These are phyloP conservation scores for Sebastes vulpes DNA, from an alignment of 2,797 vertebrate species.

Conservation along the genomic window DNA sequence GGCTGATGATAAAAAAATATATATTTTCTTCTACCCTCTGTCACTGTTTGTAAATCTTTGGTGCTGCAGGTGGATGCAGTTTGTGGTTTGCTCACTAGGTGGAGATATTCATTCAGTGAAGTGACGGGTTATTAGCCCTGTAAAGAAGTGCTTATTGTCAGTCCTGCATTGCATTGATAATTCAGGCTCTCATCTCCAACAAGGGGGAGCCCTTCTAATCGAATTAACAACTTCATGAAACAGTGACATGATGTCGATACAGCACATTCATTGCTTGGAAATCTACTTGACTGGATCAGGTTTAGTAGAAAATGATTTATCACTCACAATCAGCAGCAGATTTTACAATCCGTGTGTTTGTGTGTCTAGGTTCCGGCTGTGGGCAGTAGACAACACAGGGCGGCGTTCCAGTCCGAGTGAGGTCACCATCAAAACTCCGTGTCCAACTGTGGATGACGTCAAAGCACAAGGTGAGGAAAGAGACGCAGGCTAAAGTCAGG, in stretches of 20 bases:
- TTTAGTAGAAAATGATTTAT: not conserved
- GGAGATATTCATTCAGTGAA: conserved; percentile 80
- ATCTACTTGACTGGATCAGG: not conserved
- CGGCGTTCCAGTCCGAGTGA: conserved; percentile 94
- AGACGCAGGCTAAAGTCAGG: conserved; percentile 1
- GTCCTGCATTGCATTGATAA: not conserved
- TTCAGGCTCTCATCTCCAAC: not conserved
- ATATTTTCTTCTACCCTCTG: not conserved
- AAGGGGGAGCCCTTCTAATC: not conserved
- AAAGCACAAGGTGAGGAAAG: conserved; percentile 94
- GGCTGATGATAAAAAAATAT: not conserved
- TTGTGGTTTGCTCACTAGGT: conserved; percentile 79
- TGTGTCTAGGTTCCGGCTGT: conserved; percentile 92
- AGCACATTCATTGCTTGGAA: not conserved
- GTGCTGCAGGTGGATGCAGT: conserved; percentile 54
- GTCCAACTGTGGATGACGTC: conserved; percentile 96
- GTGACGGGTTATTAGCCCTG: not conserved
- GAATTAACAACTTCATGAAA: not conserved
- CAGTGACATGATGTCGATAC: not conserved
- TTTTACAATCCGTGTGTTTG: not conserved
- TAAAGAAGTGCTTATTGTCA: not conserved
- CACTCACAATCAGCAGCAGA: not conserved
- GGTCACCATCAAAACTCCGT: conserved; percentile 95
- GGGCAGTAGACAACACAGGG: conserved; percentile 98
- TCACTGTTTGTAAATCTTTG: not conserved